These are phyloP conservation scores for Conopomorpha cramerella DNA, from an alignment of 1,140 invertebrate genomes.

Conservation along the genomic window DNA sequence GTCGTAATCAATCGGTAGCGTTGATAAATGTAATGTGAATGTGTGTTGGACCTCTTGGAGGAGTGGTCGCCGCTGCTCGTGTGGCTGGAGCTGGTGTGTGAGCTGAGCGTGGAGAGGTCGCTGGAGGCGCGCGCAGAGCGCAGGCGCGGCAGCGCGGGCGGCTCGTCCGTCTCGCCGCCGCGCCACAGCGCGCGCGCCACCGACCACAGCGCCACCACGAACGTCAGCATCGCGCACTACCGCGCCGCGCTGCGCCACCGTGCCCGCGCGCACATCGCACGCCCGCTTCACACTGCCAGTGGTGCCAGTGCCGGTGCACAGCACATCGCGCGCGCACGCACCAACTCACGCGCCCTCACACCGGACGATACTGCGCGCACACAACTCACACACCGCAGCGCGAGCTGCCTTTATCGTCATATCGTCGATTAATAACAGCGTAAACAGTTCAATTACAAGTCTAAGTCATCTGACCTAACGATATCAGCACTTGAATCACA, in stretches of 20 bases:
- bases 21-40: not conserved
- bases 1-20: too few relatives aligned
- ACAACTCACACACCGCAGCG: too few relatives aligned
- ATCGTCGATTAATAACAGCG: too few relatives aligned
- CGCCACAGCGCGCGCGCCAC: conserved; percentile 46
- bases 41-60: conserved; percentile 38
- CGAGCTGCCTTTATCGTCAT: too few relatives aligned
- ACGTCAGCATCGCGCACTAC: conserved; percentile 31
- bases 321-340: conserved; percentile 16
- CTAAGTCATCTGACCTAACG: too few relatives aligned
- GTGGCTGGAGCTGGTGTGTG: conserved; percentile 48
- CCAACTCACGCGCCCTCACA: too few relatives aligned
- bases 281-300: conserved; percentile 1
- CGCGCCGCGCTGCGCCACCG: not conserved
- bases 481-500: too few relatives aligned
- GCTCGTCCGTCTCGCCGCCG: conserved; percentile 37
- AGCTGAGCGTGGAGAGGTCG: conserved; percentile 50
- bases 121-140: conserved; percentile 64
- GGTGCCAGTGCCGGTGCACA: conserved; percentile 8
- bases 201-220: conserved; percentile 45
- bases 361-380: too few relatives aligned
- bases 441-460: too few relatives aligned
- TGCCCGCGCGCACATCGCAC: too few relatives aligned
- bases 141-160: conserved; percentile 53
- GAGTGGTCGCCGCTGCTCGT: conserved; percentile 33